Evolutionary conservation across 2,888 invertebrate genomes (phyloP).

Genomic region (Blera fallax): DNA sequence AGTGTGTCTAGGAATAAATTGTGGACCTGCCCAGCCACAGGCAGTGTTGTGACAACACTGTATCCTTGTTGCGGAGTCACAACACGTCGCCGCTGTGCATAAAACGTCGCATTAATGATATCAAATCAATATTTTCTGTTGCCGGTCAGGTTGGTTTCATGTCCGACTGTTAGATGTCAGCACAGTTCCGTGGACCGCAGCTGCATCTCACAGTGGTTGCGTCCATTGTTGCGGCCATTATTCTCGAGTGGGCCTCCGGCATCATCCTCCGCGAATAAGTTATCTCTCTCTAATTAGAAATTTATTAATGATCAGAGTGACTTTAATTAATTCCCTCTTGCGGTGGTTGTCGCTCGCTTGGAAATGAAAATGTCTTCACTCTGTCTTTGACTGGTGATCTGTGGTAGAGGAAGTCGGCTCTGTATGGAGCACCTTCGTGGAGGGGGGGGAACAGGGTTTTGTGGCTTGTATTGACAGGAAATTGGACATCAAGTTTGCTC

Average conservation of each 20-base stretch:
- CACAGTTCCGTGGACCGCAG: constrained; percentile 37
- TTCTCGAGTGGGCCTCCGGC: constrained; percentile 18
- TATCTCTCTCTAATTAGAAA: constrained; percentile 75
- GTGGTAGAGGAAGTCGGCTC: constrained; percentile 4
- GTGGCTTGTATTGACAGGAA: constrained; percentile 56
- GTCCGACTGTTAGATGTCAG: constrained; percentile 65
- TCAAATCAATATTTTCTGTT: constrained; percentile 56
- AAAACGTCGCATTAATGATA: constrained; percentile 60
- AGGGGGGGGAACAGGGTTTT: neutral
- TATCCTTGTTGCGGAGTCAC: constrained; percentile 58
- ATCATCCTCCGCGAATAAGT: constrained; percentile 65
- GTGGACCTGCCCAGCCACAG: neutral
- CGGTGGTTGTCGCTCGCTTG: constrained; percentile 54
- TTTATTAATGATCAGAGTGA: constrained; percentile 75
- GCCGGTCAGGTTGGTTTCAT: constrained; percentile 17
- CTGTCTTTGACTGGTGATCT: constrained; percentile 17
- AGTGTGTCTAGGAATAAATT: constrained; percentile 52
- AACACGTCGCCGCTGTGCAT: constrained; percentile 66
- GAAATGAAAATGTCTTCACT: constrained; percentile 71
- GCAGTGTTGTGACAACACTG: constrained; percentile 47
- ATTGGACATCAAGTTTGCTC: constrained; percentile 42
- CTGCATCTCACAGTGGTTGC: constrained; percentile 17
- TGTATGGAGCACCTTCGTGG: neutral
- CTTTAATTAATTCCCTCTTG: constrained; percentile 74
- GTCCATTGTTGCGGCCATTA: constrained; percentile 58